Conservation (phyloP, 1,140 invertebrate genomes). For the Lordiphosa mommai region DNA sequence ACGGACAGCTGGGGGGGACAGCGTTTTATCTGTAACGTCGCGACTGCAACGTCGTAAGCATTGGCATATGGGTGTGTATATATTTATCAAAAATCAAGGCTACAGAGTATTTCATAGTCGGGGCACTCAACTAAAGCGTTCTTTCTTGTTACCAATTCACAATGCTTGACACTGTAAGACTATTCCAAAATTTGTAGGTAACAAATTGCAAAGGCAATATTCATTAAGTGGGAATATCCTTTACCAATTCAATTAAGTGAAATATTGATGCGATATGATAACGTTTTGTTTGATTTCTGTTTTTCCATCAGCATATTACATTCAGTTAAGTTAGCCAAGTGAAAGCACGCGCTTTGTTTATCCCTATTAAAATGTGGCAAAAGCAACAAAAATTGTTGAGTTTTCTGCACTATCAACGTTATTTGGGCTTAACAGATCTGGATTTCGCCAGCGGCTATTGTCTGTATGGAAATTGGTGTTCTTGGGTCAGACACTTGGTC, state of each 20-base stretch:
- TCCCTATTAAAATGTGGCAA: neutral
- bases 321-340: slow-evolving; percentile 5
- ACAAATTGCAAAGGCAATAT: neutral
- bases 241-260: slow-evolving; percentile 9
- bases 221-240: neutral
- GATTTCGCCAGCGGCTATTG: slow-evolving; percentile 13
- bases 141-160: too few relatives aligned
- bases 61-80: too few relatives aligned
- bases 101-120: too few relatives aligned
- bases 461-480: slow-evolving; percentile 17
- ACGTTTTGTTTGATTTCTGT: neutral
- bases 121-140: too few relatives aligned
- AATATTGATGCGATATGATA: neutral
- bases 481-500: neutral
- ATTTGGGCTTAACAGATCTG: slow-evolving; percentile 33
- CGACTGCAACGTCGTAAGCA: too few relatives aligned
- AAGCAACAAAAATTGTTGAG: slow-evolving; percentile 14
- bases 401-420: slow-evolving; percentile 43
- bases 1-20: too few relatives aligned
- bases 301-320: neutral
- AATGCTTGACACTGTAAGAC: too few relatives aligned
- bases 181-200: neutral
- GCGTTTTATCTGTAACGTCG: too few relatives aligned
- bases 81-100: too few relatives aligned
- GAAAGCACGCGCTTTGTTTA: neutral